Percentiles rank a stretch among this genome's conserved stretches.
phyloP scores from a whole-genome alignment of 2,888 invertebrate species.

The Caradrina kadenii region DNA sequence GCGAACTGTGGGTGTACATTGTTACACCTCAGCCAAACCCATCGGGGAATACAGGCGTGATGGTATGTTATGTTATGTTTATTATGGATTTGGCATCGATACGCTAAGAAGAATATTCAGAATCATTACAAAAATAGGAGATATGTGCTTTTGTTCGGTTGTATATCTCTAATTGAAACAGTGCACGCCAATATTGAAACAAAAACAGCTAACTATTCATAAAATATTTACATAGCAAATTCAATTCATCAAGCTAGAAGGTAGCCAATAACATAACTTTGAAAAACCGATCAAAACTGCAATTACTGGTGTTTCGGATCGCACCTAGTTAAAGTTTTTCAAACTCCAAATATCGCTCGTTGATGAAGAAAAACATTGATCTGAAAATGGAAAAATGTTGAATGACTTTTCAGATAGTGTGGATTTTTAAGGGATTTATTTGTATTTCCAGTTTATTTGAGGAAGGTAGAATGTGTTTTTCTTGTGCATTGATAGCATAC shows the following conservation, averaged over 20 bases:
- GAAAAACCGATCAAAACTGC: constrained; percentile 10
- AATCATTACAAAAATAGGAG: too few species aligned
- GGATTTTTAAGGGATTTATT: background rate
- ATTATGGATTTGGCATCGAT: too few species aligned
- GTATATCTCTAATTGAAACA: too few species aligned
- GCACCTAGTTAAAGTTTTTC: constrained; percentile 1
- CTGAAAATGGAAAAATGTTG: background rate
- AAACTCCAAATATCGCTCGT: background rate
- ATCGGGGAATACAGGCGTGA: too few species aligned
- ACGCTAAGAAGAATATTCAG: too few species aligned
- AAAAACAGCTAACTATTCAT: background rate
- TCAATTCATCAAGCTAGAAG: background rate
- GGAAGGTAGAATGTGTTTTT: background rate
- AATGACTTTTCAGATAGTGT: background rate
- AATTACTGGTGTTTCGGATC: background rate
- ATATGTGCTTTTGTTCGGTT: too few species aligned
- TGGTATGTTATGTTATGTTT: too few species aligned
- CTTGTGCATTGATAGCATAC: too few species aligned
- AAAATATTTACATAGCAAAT: background rate
- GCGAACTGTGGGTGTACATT: too few species aligned
- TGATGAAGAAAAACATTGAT: constrained; percentile 4
- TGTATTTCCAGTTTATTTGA: background rate
- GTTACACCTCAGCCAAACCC: too few species aligned
- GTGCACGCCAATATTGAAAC: background rate
- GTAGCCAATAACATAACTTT: constrained; percentile 13